phyloP scores from a whole-genome alignment of 2,888 invertebrate species.

The Mythimna loreyi region DNA sequence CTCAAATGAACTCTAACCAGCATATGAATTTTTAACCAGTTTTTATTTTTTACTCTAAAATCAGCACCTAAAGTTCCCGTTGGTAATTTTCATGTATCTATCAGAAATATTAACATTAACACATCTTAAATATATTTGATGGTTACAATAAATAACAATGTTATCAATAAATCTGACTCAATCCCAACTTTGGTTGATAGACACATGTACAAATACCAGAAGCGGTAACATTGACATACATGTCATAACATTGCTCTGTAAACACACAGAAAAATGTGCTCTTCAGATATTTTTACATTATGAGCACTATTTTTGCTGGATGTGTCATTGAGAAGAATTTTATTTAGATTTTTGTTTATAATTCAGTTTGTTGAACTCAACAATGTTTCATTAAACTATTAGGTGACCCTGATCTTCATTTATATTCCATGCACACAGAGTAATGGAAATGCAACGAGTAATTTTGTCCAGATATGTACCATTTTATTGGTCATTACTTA shows the following conservation, averaged over 20 bases:
- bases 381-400: background rate
- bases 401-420: background rate
- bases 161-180: constrained; percentile 17
- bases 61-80: too few species aligned
- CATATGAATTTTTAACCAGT: background rate
- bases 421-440: background rate
- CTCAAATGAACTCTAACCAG: too few species aligned
- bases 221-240: constrained; percentile 35
- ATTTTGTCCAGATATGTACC: background rate
- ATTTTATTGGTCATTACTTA: background rate
- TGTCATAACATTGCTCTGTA: constrained; percentile 31
- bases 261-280: constrained; percentile 20
- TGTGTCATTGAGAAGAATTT: constrained; percentile 13
- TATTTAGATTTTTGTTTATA: constrained; percentile 15
- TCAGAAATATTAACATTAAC: background rate
- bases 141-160: background rate
- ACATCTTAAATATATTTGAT: too few species aligned
- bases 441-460: background rate
- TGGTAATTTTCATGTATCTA: background rate
- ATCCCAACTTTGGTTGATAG: constrained; percentile 15
- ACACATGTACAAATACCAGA: constrained; percentile 32
- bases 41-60: background rate
- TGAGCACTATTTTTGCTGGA: constrained; percentile 2
- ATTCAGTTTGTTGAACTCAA: constrained; percentile 19
- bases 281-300: constrained; percentile 27